Percentiles rank a stretch among this genome's conserved stretches.
Conservation (phyloP, 2,797 vertebrate species). For the Oceanodroma leucorhoa region DNA sequence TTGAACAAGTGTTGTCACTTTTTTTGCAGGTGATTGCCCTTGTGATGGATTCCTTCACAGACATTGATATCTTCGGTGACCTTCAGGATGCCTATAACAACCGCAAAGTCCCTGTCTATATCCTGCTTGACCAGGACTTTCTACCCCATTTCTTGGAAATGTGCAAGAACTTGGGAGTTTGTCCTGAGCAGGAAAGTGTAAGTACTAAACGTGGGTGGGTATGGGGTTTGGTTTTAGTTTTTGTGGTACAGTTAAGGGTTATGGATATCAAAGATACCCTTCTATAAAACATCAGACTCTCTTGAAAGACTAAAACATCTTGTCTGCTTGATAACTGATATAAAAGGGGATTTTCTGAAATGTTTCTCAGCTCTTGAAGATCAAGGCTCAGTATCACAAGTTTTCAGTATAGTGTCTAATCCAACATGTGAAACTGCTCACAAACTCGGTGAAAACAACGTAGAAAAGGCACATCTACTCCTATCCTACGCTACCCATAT, state of each 20-base stretch:
- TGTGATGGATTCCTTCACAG: slow-evolving; percentile 95
- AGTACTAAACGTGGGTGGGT: background rate
- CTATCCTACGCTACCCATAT: rapidly evolving
- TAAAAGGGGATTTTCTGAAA: background rate
- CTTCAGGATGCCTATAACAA: slow-evolving; percentile 86
- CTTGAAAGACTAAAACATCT: background rate
- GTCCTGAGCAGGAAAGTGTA: slow-evolving; percentile 88
- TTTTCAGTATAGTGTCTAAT: background rate
- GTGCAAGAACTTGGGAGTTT: slow-evolving; percentile 85
- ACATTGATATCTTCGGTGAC: slow-evolving; percentile 93
- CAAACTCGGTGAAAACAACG: background rate
- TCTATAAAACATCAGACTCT: background rate
- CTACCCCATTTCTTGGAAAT: slow-evolving; percentile 88
- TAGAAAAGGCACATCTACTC: background rate
- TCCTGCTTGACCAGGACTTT: slow-evolving; percentile 89
- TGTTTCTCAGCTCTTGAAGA: background rate
- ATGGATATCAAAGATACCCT: background rate
- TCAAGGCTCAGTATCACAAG: background rate
- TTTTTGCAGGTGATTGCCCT: slow-evolving; percentile 91
- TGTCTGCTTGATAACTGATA: background rate
- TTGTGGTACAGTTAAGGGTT: background rate
- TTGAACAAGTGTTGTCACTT: background rate
- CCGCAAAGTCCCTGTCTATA: slow-evolving; percentile 88
- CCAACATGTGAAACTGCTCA: background rate
- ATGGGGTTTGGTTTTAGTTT: background rate